Conservation (phyloP, 2,113 vertebrate genomes). For the Tympanuchus pallidicinctus region DNA sequence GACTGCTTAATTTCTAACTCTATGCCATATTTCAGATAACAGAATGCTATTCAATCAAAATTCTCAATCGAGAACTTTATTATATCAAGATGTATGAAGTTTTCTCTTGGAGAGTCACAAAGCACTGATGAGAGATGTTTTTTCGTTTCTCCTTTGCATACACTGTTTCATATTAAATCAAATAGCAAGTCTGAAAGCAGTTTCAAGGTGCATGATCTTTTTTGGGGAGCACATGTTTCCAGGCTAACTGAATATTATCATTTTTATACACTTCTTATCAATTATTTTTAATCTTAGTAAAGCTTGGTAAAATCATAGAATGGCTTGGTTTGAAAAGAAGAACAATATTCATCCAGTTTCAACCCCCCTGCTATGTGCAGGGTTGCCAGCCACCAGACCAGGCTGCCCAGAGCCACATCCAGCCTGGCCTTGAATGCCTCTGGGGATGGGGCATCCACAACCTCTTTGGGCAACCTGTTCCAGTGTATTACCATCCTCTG, state of each 20-base stretch:
- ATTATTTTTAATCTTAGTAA: neutral
- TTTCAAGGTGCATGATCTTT: neutral
- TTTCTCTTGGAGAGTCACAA: neutral
- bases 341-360: too few relatives aligned
- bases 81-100: neutral
- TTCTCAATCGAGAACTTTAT: neutral
- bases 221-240: neutral
- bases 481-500: too few relatives aligned
- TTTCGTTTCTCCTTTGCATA: neutral
- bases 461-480: too few relatives aligned
- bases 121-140: neutral
- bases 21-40: neutral
- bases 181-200: neutral
- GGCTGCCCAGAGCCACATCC: too few relatives aligned
- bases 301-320: neutral
- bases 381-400: too few relatives aligned
- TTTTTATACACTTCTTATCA: neutral
- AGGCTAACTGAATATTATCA: neutral
- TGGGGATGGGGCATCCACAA: too few relatives aligned
- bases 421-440: too few relatives aligned
- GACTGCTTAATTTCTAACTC: constrained; percentile 4
- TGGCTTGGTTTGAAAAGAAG: too few relatives aligned
- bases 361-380: too few relatives aligned
- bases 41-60: neutral
- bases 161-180: neutral